Evolutionary conservation across 2,888 invertebrate species (phyloP).

Genomic region (Ctenicera cuprea): DNA sequence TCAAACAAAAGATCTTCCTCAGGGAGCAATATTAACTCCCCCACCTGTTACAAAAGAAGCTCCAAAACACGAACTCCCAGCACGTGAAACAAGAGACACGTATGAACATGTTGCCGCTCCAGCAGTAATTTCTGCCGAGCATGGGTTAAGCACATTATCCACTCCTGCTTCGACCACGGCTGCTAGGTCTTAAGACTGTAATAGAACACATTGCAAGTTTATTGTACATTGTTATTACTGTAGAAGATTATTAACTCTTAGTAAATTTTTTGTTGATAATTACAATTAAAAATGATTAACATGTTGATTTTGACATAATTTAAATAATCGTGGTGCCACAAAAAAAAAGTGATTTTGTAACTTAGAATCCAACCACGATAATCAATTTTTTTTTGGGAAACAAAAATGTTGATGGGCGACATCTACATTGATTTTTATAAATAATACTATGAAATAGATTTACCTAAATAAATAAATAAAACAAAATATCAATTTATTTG

Average conservation of each 20-base stretch:
- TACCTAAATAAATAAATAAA: background rate
- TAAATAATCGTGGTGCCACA: no score
- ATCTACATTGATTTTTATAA: background rate
- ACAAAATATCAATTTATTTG: constrained; percentile 51
- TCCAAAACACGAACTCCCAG: background rate
- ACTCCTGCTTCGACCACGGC: background rate
- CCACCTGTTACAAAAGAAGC: constrained; percentile 15
- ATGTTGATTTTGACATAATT: no score
- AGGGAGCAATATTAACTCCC: background rate
- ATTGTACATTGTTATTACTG: background rate
- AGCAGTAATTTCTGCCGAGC: background rate
- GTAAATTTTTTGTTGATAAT: background rate
- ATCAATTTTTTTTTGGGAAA: no score
- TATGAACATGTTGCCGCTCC: background rate
- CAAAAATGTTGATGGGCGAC: no score
- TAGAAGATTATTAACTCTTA: background rate
- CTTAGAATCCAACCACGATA: no score
- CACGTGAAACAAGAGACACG: background rate
- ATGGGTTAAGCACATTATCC: background rate
- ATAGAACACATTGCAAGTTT: background rate
- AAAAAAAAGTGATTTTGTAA: no score
- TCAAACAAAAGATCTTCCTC: background rate
- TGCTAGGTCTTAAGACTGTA: background rate
- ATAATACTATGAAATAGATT: background rate
- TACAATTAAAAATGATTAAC: no score